Conservation (phyloP, 2,113 vertebrate species). For the Trinectes maculatus region DNA sequence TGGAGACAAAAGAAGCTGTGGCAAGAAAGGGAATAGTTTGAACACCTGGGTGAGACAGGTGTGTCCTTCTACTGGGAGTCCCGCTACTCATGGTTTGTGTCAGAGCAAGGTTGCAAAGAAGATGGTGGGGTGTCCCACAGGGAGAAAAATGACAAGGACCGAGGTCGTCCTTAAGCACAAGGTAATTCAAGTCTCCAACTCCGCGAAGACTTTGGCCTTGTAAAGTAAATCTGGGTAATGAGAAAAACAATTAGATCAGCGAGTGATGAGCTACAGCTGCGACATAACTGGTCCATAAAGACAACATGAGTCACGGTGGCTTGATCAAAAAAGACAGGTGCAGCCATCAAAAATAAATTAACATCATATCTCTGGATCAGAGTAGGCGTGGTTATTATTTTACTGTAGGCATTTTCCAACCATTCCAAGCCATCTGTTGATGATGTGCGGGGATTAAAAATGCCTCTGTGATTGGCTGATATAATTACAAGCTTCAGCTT, state of each 20-base stretch:
- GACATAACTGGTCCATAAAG: not conserved
- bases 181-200: slow-evolving; percentile 1
- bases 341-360: slow-evolving; percentile 16
- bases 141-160: slow-evolving; percentile 1
- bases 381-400: slow-evolving; percentile 17
- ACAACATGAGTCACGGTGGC: not conserved
- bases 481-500: slow-evolving; percentile 22
- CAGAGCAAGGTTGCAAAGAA: slow-evolving; percentile 21
- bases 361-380: not conserved
- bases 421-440: slow-evolving; percentile 20
- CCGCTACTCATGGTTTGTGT: slow-evolving; percentile 22
- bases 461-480: not conserved
- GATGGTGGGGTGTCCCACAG: not conserved
- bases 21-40: not conserved
- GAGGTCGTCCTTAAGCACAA: slow-evolving; percentile 17
- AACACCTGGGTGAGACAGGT: slow-evolving; percentile 55
- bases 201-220: not conserved
- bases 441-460: slow-evolving; percentile 4
- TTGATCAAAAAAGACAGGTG: not conserved
- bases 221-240: not conserved
- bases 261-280: slow-evolving; percentile 3
- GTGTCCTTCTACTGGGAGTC: slow-evolving; percentile 30
- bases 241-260: not conserved
- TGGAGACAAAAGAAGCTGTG: not conserved
- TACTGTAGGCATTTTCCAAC: slow-evolving; percentile 11